Evolutionary conservation across 2,113 vertebrate genomes (phyloP).

Genomic region (Ptilonorhynchus violaceus): DNA sequence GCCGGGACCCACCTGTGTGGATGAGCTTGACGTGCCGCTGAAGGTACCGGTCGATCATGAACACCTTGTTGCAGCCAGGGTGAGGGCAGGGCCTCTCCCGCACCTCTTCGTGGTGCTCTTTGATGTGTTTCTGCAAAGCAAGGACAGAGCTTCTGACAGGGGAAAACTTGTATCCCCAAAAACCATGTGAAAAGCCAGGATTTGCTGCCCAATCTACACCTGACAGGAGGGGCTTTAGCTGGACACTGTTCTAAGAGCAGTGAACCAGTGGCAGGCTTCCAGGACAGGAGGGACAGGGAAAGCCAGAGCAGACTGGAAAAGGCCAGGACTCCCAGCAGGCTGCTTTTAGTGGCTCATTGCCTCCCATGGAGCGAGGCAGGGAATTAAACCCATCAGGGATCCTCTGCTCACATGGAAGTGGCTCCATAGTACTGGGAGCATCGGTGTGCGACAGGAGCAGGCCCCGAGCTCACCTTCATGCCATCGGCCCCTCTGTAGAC

Average conservation of each 20-base stretch:
- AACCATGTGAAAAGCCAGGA: neutral
- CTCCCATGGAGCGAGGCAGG: rapidly evolving
- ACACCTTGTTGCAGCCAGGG: slow-evolving; percentile 97
- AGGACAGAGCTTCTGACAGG: neutral
- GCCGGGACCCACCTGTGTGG: slow-evolving; percentile 82
- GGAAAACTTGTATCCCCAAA: neutral
- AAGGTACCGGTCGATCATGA: slow-evolving; percentile 97
- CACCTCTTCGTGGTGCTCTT: slow-evolving; percentile 94
- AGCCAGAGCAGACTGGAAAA: neutral
- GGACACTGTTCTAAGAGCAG: neutral
- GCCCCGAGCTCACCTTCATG: slow-evolving; percentile 82
- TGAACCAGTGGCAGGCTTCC: neutral
- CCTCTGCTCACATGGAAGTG: rapidly evolving
- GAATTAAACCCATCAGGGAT: neutral
- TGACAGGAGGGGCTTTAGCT: neutral
- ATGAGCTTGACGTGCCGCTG: slow-evolving; percentile 96
- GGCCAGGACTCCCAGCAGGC: neutral
- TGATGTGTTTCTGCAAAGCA: slow-evolving; percentile 88
- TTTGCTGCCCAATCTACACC: neutral
- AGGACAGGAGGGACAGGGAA: neutral
- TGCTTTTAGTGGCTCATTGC: neutral
- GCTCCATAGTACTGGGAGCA: neutral
- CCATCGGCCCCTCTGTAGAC: slow-evolving; percentile 93
- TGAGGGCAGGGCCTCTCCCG: slow-evolving; percentile 93
- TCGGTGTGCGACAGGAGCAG: neutral